Conservation (phyloP, 2,113 vertebrate species). For the Fregata magnificens region DNA sequence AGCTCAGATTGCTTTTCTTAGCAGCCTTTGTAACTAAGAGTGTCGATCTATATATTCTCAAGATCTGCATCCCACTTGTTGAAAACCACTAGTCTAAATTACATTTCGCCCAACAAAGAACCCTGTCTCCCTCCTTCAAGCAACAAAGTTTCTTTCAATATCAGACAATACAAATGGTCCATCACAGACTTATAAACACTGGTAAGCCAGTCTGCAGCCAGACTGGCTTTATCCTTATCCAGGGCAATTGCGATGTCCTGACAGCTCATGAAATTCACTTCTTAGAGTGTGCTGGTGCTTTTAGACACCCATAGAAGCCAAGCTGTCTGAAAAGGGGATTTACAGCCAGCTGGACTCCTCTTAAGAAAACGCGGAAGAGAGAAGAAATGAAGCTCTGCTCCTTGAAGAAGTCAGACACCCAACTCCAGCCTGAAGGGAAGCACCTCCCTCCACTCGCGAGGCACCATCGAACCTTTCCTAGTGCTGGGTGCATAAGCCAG, state of each 20-base stretch:
- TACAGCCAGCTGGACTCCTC: neutral
- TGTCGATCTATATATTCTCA: neutral
- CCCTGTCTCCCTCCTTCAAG: neutral
- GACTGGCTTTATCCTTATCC: neutral
- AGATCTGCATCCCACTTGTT: neutral
- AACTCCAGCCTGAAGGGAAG: neutral
- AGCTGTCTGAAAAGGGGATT: neutral
- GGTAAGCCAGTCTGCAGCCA: neutral
- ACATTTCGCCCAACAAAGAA: neutral
- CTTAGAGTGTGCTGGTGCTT: neutral
- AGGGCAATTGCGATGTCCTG: neutral
- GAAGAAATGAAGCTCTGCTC: neutral
- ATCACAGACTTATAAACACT: neutral
- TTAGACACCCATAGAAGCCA: neutral
- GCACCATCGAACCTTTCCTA: neutral
- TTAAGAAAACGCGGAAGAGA: neutral
- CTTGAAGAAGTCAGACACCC: neutral
- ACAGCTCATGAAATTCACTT: neutral
- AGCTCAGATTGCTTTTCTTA: neutral
- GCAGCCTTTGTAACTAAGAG: neutral
- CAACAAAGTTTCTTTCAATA: neutral
- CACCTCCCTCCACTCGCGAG: rapidly evolving
- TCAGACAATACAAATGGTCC: neutral
- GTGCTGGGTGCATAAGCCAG: neutral
- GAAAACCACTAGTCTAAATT: neutral